A percentile compares a stretch with the other conserved stretches of the same genome.
Conservation (phyloP, 2,113 vertebrate genomes). For the Scolopax mira region DNA sequence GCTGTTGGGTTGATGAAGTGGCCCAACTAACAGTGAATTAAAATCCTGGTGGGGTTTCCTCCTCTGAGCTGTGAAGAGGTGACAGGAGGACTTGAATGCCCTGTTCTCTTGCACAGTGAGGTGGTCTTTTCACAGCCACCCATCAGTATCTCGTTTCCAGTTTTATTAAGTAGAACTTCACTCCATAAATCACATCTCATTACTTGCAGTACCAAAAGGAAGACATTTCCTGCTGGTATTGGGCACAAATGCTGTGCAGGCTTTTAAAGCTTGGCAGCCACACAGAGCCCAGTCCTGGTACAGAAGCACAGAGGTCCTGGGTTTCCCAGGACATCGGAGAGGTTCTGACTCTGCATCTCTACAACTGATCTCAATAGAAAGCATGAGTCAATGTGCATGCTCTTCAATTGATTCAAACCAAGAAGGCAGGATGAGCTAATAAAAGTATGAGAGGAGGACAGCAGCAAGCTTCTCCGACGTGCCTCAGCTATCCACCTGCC, state of each 20-base stretch:
- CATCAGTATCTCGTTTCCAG: slow-evolving; percentile 36
- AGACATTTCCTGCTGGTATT: slow-evolving; percentile 42
- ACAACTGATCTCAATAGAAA: not conserved
- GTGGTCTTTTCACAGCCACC: slow-evolving; percentile 26
- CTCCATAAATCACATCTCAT: slow-evolving; percentile 27
- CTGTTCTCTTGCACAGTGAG: not conserved
- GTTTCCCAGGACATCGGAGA: not conserved
- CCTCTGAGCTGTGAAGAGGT: not conserved
- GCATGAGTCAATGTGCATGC: not conserved
- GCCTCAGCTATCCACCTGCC: not conserved
- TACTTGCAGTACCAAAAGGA: slow-evolving; percentile 27
- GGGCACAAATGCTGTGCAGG: slow-evolving; percentile 21
- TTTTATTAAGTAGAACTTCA: slow-evolving; percentile 24
- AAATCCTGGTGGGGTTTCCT: not conserved
- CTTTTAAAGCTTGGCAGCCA: slow-evolving; percentile 28
- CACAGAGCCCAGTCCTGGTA: not conserved
- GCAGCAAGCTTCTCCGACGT: not conserved
- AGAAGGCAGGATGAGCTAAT: not conserved
- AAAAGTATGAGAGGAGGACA: not conserved
- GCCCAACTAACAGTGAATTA: too few relatives aligned
- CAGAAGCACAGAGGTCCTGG: not conserved
- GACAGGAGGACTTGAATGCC: not conserved
- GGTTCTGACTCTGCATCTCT: not conserved
- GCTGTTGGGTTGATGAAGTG: too few relatives aligned
- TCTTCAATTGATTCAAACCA: not conserved